Evolutionary conservation across 2,888 invertebrate genomes (phyloP).

Genomic region (Agonopterix arenella): DNA sequence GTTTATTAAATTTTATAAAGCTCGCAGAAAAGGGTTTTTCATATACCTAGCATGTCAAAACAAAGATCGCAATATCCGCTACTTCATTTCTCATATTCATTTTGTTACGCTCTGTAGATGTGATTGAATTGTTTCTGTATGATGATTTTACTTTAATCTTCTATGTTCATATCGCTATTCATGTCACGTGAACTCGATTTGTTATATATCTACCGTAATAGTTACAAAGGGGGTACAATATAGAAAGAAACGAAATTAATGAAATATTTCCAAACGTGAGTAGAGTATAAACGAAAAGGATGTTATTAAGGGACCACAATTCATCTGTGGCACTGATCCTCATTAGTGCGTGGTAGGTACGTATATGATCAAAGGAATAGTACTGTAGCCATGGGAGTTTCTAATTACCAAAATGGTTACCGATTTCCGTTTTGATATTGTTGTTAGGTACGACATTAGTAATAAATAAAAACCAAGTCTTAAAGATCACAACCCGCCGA

Average conservation of each 20-base stretch:
- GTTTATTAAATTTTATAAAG: constrained; percentile 13
- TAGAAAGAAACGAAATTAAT: constrained; percentile 7
- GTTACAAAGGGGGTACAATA: background rate
- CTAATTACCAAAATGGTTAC: too few species aligned
- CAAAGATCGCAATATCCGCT: constrained; percentile 13
- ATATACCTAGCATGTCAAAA: constrained; percentile 6
- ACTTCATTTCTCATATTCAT: background rate
- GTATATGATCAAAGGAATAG: constrained; percentile 21
- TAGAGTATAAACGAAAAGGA: constrained; percentile 1
- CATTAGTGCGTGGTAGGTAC: constrained; percentile 9
- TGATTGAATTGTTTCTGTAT: background rate
- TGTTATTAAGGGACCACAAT: constrained; percentile 10
- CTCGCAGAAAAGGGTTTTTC: constrained; percentile 10
- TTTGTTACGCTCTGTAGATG: background rate
- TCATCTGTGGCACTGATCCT: constrained; percentile 8
- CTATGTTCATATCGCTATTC: background rate
- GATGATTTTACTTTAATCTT: background rate
- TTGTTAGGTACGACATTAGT: too few species aligned
- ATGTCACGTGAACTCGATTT: background rate
- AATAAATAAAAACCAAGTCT: too few species aligned
- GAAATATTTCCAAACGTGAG: constrained; percentile 9
- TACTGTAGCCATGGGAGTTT: too few species aligned
- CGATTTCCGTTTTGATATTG: too few species aligned
- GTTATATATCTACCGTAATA: background rate
- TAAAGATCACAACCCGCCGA: too few species aligned